Conservation (phyloP, 2,797 vertebrate genomes). For the Mycteria americana region DNA sequence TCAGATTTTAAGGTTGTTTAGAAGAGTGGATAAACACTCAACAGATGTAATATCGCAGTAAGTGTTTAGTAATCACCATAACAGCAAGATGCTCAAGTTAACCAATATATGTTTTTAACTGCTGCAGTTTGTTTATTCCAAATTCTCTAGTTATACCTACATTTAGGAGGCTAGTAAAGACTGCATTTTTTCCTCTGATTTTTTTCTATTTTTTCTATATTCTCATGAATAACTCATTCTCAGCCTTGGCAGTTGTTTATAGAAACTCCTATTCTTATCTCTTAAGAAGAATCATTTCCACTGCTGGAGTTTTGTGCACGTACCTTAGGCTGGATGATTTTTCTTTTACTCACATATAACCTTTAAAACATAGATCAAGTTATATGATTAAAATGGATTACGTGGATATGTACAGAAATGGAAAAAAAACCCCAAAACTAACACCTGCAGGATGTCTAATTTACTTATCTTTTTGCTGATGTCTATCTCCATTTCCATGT, state of each 20-base stretch:
- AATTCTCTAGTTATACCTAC: background rate
- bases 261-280: background rate
- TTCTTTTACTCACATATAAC: background rate
- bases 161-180: background rate
- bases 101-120: background rate
- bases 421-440: background rate
- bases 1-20: background rate
- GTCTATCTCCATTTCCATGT: background rate
- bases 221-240: background rate
- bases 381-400: background rate
- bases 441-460: background rate
- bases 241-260: background rate
- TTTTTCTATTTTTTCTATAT: background rate
- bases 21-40: background rate
- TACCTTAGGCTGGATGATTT: background rate
- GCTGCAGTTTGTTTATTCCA: background rate
- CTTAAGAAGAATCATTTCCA: background rate
- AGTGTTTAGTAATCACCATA: background rate
- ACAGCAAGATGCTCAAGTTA: background rate
- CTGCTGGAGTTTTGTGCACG: background rate
- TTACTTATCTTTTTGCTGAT: background rate
- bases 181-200: background rate
- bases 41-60: background rate
- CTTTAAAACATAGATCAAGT: background rate
- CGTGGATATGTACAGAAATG: background rate